Conservation (phyloP, 2,113 vertebrate species). For the Danio rerio region GRCz12tu NC_133196.1:11720001-11720500, state of each 20-base stretch:
- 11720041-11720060: not conserved
- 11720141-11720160: constrained; percentile 14
- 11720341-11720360: constrained; percentile 31
- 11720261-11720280: not conserved
- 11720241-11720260: constrained; percentile 26
- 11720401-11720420: constrained; percentile 16
- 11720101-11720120: not conserved
- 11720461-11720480: constrained; percentile 7
- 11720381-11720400: constrained; percentile 33
- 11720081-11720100: not conserved
- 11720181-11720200: not conserved
- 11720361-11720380: constrained; percentile 25
- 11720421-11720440: constrained; percentile 23
- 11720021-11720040: not conserved
- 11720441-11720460: constrained; percentile 16
- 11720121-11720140: constrained; percentile 8
- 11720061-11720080: not conserved
- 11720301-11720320: not conserved
- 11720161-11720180: not conserved
- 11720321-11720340: constrained; percentile 10
- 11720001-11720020: not conserved
- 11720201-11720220: not conserved
- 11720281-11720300: not conserved
- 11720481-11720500: constrained; percentile 6
- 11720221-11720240: not conserved